Base-by-base conservation (phyloP, 2,888 invertebrate genomes). In the Scaptomyza polygonia region DNA sequence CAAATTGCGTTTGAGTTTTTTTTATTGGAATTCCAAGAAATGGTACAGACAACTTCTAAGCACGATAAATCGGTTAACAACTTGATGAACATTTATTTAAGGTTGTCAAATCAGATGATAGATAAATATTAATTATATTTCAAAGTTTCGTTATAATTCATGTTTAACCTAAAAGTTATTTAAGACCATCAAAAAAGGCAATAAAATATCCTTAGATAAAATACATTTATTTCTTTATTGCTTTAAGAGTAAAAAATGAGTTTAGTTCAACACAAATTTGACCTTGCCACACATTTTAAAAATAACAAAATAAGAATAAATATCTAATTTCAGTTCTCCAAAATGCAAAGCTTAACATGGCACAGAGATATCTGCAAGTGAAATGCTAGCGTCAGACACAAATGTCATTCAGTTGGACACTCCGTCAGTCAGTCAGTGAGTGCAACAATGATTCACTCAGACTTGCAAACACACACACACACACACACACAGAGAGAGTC, bases 401-500 rank as follows among this genome's bases (percentile, higher is more conserved):
- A 55, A 55, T 25, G 51, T 61, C 81, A 72, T 44, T 67, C 67
- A 70, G 47, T 62, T 61, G 57, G 63, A 56, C 73, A 57, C 45
- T 56, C 48, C 57, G 52, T 42, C 42, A 78, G 66, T 62, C 62
- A 72, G 65, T 36, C 48, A 58, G 49, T 25, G 56, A 42, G 65
- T 44, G 63, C 66, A 62, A 64, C 65, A 58, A 57, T 75, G 73
- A 66, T 65, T 73, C 69, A 73, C 67, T 77, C 53, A 54, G 77
- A 64, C 67, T 53, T 67, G 77, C 63, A 62, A 43, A 47, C 14
- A 39, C 36, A 39, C 36, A 39, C 6, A 36, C 2, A n/a, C n/a
- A n/a, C n/a, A n/a, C 21, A 21, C 1, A 36, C 8, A 8, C 6
- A n/a, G 1, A 34, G 2, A 36, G 16, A 48, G 70, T 39, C 69